Evolutionary conservation across 2,888 invertebrate genomes (phyloP).

Genomic region (Stenichneumon culpator): DNA sequence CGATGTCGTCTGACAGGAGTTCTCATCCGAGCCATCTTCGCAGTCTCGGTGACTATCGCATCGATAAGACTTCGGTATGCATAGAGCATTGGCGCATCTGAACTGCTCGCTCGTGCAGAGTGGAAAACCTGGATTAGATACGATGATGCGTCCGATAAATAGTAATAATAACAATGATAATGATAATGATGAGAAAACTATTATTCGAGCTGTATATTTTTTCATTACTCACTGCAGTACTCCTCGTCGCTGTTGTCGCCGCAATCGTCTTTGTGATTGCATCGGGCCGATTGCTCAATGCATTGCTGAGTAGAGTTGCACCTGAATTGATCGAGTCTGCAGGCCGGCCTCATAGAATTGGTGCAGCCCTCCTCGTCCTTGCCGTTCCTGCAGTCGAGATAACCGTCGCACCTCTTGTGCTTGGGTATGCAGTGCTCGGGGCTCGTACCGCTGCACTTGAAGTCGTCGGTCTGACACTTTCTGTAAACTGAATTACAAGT

Average conservation of each 20-base stretch:
- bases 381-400: conserved; percentile 93
- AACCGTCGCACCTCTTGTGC: conserved; percentile 96
- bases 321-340: conserved; percentile 94
- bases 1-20: conserved; percentile 94
- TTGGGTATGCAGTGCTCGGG: conserved; percentile 94
- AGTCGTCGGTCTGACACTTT: conserved; percentile 94
- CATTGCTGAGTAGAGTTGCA: conserved; percentile 93
- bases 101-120: conserved; percentile 96
- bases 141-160: too few relatives aligned
- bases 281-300: conserved; percentile 91
- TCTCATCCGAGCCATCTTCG: conserved; percentile 95
- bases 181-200: background rate
- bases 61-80: conserved; percentile 95
- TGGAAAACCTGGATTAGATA: conserved; percentile 90
- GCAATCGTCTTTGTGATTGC: conserved; percentile 96
- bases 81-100: conserved; percentile 96
- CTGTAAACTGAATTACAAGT: conserved; percentile 90
- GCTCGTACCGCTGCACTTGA: conserved; percentile 91
- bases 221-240: conserved; percentile 91
- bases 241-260: conserved; percentile 96
- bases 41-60: conserved; percentile 97
- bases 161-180: too few relatives aligned
- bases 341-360: conserved; percentile 86
- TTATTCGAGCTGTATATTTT: conserved; percentile 1
- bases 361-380: conserved; percentile 93